A percentile compares a stretch with the other conserved stretches of the same genome.
These are phyloP conservation scores for Mamestra brassicae DNA, from an alignment of 2,888 invertebrate genomes.

Conservation along the genomic window DNA sequence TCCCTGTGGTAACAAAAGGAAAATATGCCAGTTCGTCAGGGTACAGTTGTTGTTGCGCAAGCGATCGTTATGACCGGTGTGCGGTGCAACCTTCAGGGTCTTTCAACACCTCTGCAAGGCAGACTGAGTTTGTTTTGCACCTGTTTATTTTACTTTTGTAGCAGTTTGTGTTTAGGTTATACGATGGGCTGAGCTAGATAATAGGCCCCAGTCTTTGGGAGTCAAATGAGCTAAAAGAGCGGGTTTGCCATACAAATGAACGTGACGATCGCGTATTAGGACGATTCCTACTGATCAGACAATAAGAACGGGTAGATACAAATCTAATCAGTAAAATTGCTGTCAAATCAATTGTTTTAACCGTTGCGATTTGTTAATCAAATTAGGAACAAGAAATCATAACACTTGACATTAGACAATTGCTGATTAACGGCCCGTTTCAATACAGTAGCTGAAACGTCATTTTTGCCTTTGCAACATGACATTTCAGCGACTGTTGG, in stretches of 20 bases:
- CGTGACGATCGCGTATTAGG: too few species aligned
- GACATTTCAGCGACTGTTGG: too few species aligned
- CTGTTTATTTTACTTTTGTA: constrained; percentile 6
- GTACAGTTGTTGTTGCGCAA: constrained; percentile 23
- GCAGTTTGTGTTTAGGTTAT: background rate
- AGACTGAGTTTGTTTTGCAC: constrained; percentile 15
- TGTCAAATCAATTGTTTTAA: too few species aligned
- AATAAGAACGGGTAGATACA: too few species aligned
- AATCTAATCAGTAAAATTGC: background rate
- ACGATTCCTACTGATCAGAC: too few species aligned
- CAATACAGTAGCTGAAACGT: too few species aligned
- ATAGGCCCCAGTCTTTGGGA: background rate
- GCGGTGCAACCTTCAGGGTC: constrained; percentile 42
- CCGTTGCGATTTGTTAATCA: background rate
- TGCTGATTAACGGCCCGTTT: too few species aligned
- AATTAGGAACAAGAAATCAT: background rate
- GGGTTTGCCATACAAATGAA: too few species aligned
- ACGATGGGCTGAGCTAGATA: background rate
- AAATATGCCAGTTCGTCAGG: constrained; percentile 10
- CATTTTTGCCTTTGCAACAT: too few species aligned
- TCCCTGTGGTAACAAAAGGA: constrained; percentile 34
- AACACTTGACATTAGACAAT: too few species aligned
- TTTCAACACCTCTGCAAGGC: constrained; percentile 39
- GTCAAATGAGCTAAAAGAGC: too few species aligned
- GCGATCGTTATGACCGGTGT: constrained; percentile 5